Evolutionary conservation across 1,140 invertebrate species (phyloP).

Genomic region (Potamilus streckersoni): DNA sequence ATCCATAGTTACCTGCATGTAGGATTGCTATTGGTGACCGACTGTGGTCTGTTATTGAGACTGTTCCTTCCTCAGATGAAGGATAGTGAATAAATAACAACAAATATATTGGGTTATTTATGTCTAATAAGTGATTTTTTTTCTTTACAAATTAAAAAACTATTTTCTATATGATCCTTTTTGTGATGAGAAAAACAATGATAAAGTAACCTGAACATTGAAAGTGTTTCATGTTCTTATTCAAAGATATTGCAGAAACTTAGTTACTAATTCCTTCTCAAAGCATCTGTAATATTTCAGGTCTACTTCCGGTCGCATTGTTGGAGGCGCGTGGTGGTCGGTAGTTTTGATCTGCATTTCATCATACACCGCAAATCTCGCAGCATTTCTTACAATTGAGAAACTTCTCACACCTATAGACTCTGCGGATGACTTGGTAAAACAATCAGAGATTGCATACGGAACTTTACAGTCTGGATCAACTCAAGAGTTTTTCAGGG

Average conservation of each 20-base stretch:
- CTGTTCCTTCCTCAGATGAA: too few relatives aligned
- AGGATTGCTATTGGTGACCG: too few relatives aligned
- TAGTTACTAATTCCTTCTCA: neutral
- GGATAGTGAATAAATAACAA: too few relatives aligned
- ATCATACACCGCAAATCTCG: constrained; percentile 68
- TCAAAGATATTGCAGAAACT: neutral
- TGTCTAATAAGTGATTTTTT: too few relatives aligned
- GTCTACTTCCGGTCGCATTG: constrained; percentile 65
- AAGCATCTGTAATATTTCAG: constrained; percentile 36
- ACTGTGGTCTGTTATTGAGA: too few relatives aligned
- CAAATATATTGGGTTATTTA: too few relatives aligned
- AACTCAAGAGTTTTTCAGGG: constrained; percentile 63
- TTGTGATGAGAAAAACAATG: neutral
- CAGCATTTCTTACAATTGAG: constrained; percentile 66
- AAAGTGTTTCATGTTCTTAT: neutral
- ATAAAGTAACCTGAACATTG: neutral
- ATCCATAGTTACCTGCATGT: too few relatives aligned
- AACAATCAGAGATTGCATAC: constrained; percentile 64
- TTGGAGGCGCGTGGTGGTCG: constrained; percentile 67
- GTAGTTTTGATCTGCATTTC: constrained; percentile 66
- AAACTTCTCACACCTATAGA: constrained; percentile 63
- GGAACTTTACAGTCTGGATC: constrained; percentile 60
- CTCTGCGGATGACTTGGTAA: constrained; percentile 62
- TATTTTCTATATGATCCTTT: neutral
- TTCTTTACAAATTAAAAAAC: too few relatives aligned